Base-by-base conservation (phyloP, 2,888 invertebrate species). In the Drosophila limbata region DNA sequence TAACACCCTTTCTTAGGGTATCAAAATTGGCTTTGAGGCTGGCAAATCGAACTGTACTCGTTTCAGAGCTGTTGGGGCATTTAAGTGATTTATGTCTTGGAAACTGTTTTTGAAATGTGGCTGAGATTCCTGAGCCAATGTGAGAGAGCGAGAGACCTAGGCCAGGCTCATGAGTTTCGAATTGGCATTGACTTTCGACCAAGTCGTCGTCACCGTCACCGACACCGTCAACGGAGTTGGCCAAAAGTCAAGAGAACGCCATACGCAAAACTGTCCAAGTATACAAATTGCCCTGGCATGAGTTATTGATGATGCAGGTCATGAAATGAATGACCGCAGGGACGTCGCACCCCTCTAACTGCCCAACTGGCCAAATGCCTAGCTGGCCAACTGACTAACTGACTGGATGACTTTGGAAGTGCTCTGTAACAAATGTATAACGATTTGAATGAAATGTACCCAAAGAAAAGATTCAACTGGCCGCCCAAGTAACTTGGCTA, bases 31-130 rank as follows among this genome's bases (percentile, higher is more conserved):
- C 76, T 82, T 78, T 45, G 65, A 69, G 74, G 66, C 80, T 48
- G 52, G 76, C 80, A 82, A 88, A 85, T 88, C 86, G 88, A 83
- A 85, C 84, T 63, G 73, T 85, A 73, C 67, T n/a, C 77, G 61
- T 61, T 57, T 25, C 53, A 64, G 57, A 61, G 44, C 72, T 82
- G 76, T 71, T 82, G 61, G 76, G 63, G 85, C 82, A 77, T 77
- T 87, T 81, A 84, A 79, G 84, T 85, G 84, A 85, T 85, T 85
- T 85, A 85, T 85, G 84, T 85, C 85, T 84, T 79, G 71, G 88
- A 81, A 85, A 89, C 84, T 85, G 84, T 85, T 85, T 85, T 85
- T 85, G 84, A 85, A 85, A 89, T 85, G 84, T 89, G 84, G 84
- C 87, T 76, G 69, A 77, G 52, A 59, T 66, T 62, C 57, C 63